phyloP scores from a whole-genome alignment of 2,888 invertebrate genomes.

The Colostygia pectinataria region DNA sequence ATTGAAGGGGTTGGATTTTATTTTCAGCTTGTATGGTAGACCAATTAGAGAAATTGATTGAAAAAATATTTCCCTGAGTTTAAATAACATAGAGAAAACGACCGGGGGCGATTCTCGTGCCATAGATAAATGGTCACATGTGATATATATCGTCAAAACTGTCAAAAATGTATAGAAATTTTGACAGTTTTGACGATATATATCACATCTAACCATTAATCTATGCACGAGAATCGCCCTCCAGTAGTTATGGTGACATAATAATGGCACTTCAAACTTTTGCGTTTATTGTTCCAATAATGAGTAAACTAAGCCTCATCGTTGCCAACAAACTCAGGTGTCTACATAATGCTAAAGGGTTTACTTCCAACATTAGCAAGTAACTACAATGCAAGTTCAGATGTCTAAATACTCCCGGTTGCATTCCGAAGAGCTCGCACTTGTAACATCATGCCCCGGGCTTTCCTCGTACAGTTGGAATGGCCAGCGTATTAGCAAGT shows the following conservation, averaged over 20 bases:
- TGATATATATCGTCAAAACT: too few relatives aligned
- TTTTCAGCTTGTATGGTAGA: conserved; percentile 37
- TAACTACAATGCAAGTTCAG: conserved; percentile 13
- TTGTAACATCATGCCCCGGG: conserved; percentile 2
- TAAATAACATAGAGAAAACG: neutral
- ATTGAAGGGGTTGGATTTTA: conserved; percentile 31
- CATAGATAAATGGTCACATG: too few relatives aligned
- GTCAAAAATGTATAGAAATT: too few relatives aligned
- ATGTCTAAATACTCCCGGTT: conserved; percentile 26
- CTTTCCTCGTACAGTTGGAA: conserved; percentile 27
- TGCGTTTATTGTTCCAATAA: too few relatives aligned
- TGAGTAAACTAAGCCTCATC: too few relatives aligned
- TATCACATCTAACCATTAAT: too few relatives aligned
- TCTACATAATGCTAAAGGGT: neutral
- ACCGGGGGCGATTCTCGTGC: too few relatives aligned
- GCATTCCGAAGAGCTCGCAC: conserved; percentile 6
- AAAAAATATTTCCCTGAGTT: conserved; percentile 9
- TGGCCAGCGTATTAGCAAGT: conserved; percentile 31
- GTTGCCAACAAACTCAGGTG: too few relatives aligned
- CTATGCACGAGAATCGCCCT: too few relatives aligned
- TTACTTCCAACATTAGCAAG: neutral
- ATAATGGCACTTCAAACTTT: too few relatives aligned
- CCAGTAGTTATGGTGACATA: too few relatives aligned
- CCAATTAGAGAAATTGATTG: neutral
- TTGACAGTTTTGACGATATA: too few relatives aligned